Conservation (phyloP, 2,888 invertebrate genomes). For the Lasioglossum oenotherae region DNA sequence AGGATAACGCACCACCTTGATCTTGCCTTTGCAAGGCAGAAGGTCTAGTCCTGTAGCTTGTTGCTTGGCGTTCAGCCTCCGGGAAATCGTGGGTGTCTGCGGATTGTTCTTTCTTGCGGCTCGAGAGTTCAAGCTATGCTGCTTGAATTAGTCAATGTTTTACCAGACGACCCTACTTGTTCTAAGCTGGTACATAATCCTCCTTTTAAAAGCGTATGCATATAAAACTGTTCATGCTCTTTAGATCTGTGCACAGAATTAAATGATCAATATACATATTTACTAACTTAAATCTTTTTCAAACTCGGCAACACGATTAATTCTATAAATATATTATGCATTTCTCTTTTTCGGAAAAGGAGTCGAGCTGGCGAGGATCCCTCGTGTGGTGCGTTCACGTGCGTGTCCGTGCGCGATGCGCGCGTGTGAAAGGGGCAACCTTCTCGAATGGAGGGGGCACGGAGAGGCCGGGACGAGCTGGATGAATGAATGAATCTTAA, state of each 20-base stretch:
- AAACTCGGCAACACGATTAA: background rate
- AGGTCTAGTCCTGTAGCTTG: background rate
- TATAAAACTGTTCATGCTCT: background rate
- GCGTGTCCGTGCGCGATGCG: background rate
- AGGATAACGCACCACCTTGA: slow-evolving; percentile 49
- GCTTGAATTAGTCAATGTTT: background rate
- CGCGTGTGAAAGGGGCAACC: slow-evolving; percentile 54
- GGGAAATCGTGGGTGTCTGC: slow-evolving; percentile 22
- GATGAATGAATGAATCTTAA: slow-evolving; percentile 83
- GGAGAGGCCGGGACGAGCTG: slow-evolving; percentile 63
- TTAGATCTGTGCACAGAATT: background rate
- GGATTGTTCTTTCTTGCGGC: background rate
- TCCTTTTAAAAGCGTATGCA: too few species aligned
- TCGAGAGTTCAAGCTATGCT: background rate
- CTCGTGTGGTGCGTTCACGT: background rate
- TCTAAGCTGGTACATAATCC: background rate
- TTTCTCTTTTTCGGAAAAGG: slow-evolving; percentile 1
- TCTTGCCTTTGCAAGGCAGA: slow-evolving; percentile 35
- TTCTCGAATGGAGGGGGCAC: slow-evolving; percentile 60
- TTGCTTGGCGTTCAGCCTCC: background rate
- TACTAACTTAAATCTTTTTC: too few species aligned
- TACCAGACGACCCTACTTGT: background rate
- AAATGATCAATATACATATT: too few species aligned
- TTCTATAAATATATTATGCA: background rate
- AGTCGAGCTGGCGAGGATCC: background rate